A percentile compares a stretch with the other conserved stretches of the same genome.
These are phyloP conservation scores for Pectinophora gossypiella DNA, from an alignment of 1,140 invertebrate genomes.

Conservation along the genomic window DNA sequence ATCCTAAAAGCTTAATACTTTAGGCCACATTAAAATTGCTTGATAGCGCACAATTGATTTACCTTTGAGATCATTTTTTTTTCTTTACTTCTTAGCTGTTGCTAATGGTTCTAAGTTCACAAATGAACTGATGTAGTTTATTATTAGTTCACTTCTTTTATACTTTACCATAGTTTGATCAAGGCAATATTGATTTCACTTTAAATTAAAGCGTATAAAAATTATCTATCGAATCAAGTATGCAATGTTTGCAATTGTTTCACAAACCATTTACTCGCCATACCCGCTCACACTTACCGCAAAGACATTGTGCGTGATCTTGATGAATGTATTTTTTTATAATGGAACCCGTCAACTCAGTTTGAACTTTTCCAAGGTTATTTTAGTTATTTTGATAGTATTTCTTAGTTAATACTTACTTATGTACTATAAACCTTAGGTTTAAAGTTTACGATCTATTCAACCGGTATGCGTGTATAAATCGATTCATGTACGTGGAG, in stretches of 20 bases:
- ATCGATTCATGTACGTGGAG: no score
- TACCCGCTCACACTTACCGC: no score
- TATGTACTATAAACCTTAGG: no score
- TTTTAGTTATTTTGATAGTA: no score
- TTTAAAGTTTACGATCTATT: no score
- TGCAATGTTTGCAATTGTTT: conserved; percentile 30
- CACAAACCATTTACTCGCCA: conserved; percentile 19
- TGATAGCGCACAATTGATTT: not conserved
- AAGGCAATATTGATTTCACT: conserved; percentile 4
- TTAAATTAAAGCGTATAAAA: not conserved
- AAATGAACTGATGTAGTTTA: not conserved
- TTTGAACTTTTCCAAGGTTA: no score
- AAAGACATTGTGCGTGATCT: no score
- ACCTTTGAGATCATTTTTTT: not conserved
- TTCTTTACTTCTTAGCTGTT: not conserved
- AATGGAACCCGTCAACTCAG: not conserved
- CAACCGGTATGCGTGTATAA: no score
- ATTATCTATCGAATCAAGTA: conserved; percentile 26
- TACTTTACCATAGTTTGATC: not conserved
- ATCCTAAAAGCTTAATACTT: no score
- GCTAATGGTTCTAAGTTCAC: not conserved
- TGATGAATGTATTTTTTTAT: no score
- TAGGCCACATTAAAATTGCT: no score
- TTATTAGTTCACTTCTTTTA: not conserved
- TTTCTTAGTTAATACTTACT: no score